These are phyloP conservation scores for Pomatostomus ruficeps DNA, from an alignment of 2,113 vertebrate genomes.

Conservation along the genomic window DNA sequence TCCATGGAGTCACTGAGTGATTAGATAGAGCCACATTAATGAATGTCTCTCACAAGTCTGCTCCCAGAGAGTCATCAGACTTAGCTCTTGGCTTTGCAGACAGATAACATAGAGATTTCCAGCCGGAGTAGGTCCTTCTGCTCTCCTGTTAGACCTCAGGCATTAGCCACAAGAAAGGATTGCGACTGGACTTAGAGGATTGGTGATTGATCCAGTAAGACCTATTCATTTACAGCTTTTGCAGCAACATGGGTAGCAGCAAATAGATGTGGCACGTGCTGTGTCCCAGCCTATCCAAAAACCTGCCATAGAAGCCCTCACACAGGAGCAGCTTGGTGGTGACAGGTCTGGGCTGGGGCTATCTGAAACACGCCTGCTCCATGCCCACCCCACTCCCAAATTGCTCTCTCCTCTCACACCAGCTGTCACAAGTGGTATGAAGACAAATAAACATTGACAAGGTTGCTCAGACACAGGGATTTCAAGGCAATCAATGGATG, in stretches of 20 bases:
- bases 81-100: neutral
- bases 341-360: neutral
- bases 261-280: rapidly evolving
- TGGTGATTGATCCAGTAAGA: neutral
- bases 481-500: neutral
- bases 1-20: neutral
- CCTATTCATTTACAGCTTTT: neutral
- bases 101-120: neutral
- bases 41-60: neutral
- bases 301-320: neutral
- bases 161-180: rapidly evolving
- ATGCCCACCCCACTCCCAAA: neutral
- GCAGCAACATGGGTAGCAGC: neutral
- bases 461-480: neutral
- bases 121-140: neutral
- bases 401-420: neutral
- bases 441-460: neutral
- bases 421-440: neutral
- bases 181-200: neutral
- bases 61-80: neutral
- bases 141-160: neutral
- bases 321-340: neutral
- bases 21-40: neutral
- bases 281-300: rapidly evolving
- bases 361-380: neutral